These are phyloP conservation scores for Acromyrmex echinatior DNA, from an alignment of 1,140 invertebrate species.

Conservation along the genomic window DNA sequence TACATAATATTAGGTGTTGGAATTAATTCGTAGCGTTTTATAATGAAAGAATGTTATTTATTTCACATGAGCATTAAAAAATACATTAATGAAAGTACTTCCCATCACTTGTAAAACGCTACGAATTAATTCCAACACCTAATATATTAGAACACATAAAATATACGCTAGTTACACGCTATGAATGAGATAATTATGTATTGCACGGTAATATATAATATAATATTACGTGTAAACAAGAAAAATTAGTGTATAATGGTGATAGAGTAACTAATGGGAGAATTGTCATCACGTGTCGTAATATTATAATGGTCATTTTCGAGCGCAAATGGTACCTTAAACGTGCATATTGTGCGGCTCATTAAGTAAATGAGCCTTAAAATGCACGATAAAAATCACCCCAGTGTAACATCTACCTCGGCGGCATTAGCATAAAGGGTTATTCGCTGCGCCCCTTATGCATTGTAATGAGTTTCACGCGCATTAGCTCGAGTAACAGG, in stretches of 20 bases:
- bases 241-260: conserved; percentile 6
- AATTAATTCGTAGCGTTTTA: too few relatives aligned
- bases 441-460: conserved; percentile 57
- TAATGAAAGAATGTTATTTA: too few relatives aligned
- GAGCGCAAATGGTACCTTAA: conserved; percentile 47
- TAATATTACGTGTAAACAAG: conserved; percentile 19
- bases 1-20: too few relatives aligned
- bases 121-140: too few relatives aligned
- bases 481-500: conserved; percentile 69
- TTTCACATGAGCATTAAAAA: too few relatives aligned
- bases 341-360: conserved; percentile 73
- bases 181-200: background rate
- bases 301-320: conserved; percentile 6
- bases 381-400: conserved; percentile 74
- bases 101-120: too few relatives aligned
- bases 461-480: conserved; percentile 77
- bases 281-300: background rate
- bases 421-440: conserved; percentile 78
- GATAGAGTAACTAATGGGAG: conserved; percentile 11
- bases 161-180: background rate
- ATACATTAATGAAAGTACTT: too few relatives aligned
- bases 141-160: background rate
- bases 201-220: conserved; percentile 24
- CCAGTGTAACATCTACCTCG: conserved; percentile 63
- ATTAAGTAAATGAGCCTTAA: conserved; percentile 82